These are phyloP conservation scores for Ostrea edulis DNA, from an alignment of 1,140 invertebrate genomes.

Conservation along the genomic window DNA sequence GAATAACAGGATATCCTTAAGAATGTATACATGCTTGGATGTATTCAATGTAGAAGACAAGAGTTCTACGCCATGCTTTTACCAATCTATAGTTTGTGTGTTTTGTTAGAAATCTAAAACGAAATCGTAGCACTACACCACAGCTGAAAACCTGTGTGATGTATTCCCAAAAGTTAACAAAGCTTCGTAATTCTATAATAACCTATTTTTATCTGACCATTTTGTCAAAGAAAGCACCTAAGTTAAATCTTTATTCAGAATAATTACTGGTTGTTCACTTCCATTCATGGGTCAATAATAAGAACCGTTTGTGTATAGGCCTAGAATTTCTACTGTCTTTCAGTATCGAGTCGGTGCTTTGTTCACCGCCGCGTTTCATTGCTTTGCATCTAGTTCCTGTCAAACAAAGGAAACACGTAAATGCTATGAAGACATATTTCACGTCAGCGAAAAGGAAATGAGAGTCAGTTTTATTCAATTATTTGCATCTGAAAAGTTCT, in stretches of 20 bases:
- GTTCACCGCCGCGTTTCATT: neutral
- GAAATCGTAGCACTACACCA: neutral
- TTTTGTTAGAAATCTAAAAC: neutral
- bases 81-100: neutral
- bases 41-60: too few relatives aligned
- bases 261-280: neutral
- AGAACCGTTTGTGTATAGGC: neutral
- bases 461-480: neutral
- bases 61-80: neutral
- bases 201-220: neutral
- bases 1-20: neutral
- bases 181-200: neutral
- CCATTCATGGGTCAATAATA: neutral
- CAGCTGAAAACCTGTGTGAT: neutral
- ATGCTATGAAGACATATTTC: neutral
- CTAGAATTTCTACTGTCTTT: conserved; percentile 3
- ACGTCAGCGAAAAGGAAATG: neutral
- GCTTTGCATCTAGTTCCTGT: neutral
- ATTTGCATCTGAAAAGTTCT: neutral
- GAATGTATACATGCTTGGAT: neutral
- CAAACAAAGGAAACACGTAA: neutral
- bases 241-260: neutral
- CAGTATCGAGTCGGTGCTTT: neutral
- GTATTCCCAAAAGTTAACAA: neutral
- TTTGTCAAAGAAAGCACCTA: neutral